phyloP scores from a whole-genome alignment of 2,888 invertebrate genomes.

The Andrena haemorrhoa region DNA sequence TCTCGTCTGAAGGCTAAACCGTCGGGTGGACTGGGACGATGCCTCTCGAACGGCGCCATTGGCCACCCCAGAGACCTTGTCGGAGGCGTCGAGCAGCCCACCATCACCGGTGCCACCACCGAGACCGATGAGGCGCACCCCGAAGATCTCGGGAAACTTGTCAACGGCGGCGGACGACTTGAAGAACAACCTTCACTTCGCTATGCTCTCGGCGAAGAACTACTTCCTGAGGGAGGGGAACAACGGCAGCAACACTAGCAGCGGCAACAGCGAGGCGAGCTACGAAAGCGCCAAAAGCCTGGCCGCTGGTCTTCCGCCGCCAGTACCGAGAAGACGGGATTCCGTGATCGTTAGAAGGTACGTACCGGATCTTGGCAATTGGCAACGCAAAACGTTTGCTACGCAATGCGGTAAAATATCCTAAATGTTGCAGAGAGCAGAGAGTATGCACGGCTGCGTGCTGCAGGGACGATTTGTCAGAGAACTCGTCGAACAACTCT shows the following conservation, averaged over 20 bases:
- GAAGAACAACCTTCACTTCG: slow-evolving; percentile 85
- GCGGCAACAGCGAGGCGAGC: slow-evolving; percentile 82
- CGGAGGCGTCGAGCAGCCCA: slow-evolving; percentile 92
- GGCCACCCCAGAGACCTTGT: slow-evolving; percentile 93
- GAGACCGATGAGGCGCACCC: slow-evolving; percentile 88
- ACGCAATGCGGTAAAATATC: background rate
- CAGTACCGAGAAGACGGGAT: slow-evolving; percentile 82
- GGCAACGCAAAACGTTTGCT: background rate
- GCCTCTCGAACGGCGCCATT: slow-evolving; percentile 88
- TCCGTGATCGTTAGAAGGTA: slow-evolving; percentile 78
- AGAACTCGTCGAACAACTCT: slow-evolving; percentile 80
- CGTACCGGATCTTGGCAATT: too few relatives aligned
- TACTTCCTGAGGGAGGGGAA: slow-evolving; percentile 78
- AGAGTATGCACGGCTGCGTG: slow-evolving; percentile 83
- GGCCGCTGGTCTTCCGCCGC: slow-evolving; percentile 80
- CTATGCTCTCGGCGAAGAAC: slow-evolving; percentile 83
- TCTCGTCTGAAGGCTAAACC: slow-evolving; percentile 53
- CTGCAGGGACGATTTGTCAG: slow-evolving; percentile 82
- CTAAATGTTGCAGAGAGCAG: slow-evolving; percentile 76
- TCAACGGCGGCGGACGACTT: slow-evolving; percentile 89
- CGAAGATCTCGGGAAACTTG: slow-evolving; percentile 88
- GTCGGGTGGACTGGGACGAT: slow-evolving; percentile 78
- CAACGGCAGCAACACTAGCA: slow-evolving; percentile 81
- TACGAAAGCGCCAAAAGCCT: slow-evolving; percentile 81
- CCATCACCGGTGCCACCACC: slow-evolving; percentile 88